Conservation (phyloP, 1,140 invertebrate genomes). For the Orchestia grillus region DNA sequence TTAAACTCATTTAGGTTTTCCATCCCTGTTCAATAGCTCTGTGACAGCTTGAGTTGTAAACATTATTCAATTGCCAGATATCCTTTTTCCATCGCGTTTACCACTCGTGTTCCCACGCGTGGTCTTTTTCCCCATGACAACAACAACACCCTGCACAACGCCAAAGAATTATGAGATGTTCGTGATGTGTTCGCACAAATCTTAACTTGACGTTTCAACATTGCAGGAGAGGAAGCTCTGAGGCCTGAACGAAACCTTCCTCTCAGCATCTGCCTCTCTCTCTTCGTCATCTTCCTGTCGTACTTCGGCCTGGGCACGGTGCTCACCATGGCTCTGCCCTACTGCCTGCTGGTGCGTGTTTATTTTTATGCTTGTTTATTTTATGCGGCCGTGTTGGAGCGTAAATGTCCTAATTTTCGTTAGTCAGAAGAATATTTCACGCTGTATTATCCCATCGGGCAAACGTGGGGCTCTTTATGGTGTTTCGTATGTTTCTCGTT, state of each 20-base stretch:
- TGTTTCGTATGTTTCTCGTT: neutral
- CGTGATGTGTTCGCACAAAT: neutral
- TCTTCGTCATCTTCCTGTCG: conserved; percentile 82
- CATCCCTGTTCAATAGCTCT: neutral
- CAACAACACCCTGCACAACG: neutral
- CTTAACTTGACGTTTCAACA: neutral
- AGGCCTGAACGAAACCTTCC: conserved; percentile 91
- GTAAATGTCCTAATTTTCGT: no score
- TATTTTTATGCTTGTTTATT: no score
- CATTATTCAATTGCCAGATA: neutral
- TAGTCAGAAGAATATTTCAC: no score
- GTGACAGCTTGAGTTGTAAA: neutral
- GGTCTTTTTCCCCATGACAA: neutral
- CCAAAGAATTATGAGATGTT: no score
- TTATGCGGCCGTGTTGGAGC: no score
- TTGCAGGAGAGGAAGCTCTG: conserved; percentile 84
- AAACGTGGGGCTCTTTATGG: neutral
- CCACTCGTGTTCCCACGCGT: neutral
- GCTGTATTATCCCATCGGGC: no score
- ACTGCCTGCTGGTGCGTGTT: conserved; percentile 82
- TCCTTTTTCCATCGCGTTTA: neutral
- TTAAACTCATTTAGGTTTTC: neutral
- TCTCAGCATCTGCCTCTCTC: conserved; percentile 85
- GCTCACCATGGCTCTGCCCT: conserved; percentile 92
- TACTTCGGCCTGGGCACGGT: conserved; percentile 90